phyloP scores from a whole-genome alignment of 2,797 vertebrate genomes.

The Leptoclinus maculatus region DNA sequence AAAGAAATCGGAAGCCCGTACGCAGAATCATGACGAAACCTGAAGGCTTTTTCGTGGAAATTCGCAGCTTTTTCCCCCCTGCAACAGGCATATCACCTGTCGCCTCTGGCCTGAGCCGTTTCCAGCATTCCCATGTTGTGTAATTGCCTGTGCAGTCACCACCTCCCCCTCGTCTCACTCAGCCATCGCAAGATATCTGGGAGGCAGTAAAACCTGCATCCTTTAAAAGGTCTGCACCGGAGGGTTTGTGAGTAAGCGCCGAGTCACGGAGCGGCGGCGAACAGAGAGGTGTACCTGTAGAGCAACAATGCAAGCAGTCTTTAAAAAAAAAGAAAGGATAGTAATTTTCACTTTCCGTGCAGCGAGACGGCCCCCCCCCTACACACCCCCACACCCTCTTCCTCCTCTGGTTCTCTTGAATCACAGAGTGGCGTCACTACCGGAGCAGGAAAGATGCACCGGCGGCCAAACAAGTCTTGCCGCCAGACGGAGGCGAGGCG shows the following conservation, averaged over 20 bases:
- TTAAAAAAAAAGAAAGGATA: constrained; percentile 45
- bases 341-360: constrained; percentile 73
- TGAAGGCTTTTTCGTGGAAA: too few species aligned
- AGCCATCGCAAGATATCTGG: constrained; percentile 60
- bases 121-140: constrained; percentile 68
- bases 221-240: constrained; percentile 21
- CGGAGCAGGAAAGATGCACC: constrained; percentile 27
- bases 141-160: constrained; percentile 66
- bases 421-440: constrained; percentile 59
- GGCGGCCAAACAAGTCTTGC: constrained; percentile 38
- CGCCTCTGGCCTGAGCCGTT: constrained; percentile 54
- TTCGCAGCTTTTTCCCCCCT: not conserved
- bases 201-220: constrained; percentile 57
- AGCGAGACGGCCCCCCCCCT: constrained; percentile 47
- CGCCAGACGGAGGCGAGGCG: not conserved
- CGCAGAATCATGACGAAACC: too few species aligned
- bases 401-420: constrained; percentile 50
- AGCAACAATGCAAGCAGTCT: constrained; percentile 62
- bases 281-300: constrained; percentile 60
- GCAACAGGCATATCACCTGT: constrained; percentile 55
- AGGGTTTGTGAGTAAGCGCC: constrained; percentile 56
- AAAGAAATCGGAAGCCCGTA: not conserved
- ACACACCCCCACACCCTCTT: too few species aligned
- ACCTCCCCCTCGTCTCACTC: constrained; percentile 51
- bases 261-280: constrained; percentile 64